Percentiles rank a stretch among this genome's conserved stretches.
Evolutionary conservation across 2,113 vertebrate genomes (phyloP).

Genomic region (Sprattus sprattus): DNA sequence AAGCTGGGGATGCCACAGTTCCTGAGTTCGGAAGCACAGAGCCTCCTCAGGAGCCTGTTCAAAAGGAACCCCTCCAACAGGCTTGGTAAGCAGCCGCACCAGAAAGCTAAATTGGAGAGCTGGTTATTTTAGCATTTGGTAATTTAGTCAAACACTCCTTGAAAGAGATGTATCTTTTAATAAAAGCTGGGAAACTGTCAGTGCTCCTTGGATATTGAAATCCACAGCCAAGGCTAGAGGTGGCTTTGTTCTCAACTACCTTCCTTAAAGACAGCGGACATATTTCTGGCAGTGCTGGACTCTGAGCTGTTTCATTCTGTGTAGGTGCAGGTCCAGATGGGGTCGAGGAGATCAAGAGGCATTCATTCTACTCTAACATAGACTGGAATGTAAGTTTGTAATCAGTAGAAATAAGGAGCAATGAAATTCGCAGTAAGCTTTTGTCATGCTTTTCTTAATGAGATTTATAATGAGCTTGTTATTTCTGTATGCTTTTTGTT

Average conservation of each 20-base stretch:
- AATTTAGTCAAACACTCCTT: not conserved
- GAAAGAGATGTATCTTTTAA: not conserved
- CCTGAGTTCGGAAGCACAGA: conserved; percentile 61
- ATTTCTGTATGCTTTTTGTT: not conserved
- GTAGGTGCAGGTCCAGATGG: conserved; percentile 82
- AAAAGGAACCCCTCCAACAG: conserved; percentile 62
- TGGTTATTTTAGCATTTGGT: not conserved
- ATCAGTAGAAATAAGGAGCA: not conserved
- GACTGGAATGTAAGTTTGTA: conserved; percentile 81
- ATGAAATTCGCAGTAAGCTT: not conserved
- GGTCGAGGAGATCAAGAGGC: conserved; percentile 83
- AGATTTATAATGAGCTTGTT: not conserved
- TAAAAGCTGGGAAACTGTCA: not conserved
- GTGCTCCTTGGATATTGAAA: not conserved
- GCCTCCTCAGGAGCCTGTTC: conserved; percentile 60
- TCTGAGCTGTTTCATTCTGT: conserved; percentile 13
- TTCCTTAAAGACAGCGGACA: not conserved
- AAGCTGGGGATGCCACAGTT: conserved; percentile 66
- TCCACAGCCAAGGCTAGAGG: not conserved
- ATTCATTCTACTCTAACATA: conserved; percentile 77
- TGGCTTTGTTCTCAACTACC: not conserved
- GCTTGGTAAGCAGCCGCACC: conserved; percentile 46
- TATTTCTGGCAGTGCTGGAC: not conserved
- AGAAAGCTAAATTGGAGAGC: not conserved
- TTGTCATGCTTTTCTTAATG: too few relatives aligned